Evolutionary conservation across 2,113 vertebrate genomes (phyloP), one percentile per base, ranked within the genome.

Genomic region (Hemichromis elongatus): DNA sequence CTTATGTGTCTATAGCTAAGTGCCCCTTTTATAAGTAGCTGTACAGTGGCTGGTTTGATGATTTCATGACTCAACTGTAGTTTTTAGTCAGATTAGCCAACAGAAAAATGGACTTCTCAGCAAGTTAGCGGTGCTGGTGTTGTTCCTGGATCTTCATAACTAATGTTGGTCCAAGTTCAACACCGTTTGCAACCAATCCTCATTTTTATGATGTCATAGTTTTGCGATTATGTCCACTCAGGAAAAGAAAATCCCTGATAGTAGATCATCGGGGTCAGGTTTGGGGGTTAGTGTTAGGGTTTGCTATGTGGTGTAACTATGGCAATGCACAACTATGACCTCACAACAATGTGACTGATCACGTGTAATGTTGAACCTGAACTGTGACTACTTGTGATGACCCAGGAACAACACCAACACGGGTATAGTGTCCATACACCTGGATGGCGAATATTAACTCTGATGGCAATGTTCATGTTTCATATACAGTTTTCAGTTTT

Each of bases 401-500:
- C 26, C 12, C 24, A 28, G 54, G 24, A 56, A 13, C 30, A 6
- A 33, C 24, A 56, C 2, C 54, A 56, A 0, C 4, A 2, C 2
- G 12, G 24, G 54, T 8, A 18, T 0, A 26, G 6, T 28, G 12
- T 4, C 54, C 12, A 50, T 50, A 50, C 6, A n/a, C 19, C 1
- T 7, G 0, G 63, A 45, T 6, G 1, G 9, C 12, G 4, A 24
- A 40, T 8, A 40, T 24, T 42, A 35, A 68, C 19, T 0, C 2
- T 1, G 0, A 26, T 9, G 7, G 63, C 21, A 45, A 8, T 45
- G 40, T 26, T 0, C 66, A 10, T 70, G 21, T 45, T 70, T 70
- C 10, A 42, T 6, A 16, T 45, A 28, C 57, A 52, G 47, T 18
- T 16, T 1, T 9, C 5, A 14, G 1, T 11, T 19, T 4, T 28